Conservation (phyloP, 2,888 invertebrate species). For the Teleiodes luculella region DNA sequence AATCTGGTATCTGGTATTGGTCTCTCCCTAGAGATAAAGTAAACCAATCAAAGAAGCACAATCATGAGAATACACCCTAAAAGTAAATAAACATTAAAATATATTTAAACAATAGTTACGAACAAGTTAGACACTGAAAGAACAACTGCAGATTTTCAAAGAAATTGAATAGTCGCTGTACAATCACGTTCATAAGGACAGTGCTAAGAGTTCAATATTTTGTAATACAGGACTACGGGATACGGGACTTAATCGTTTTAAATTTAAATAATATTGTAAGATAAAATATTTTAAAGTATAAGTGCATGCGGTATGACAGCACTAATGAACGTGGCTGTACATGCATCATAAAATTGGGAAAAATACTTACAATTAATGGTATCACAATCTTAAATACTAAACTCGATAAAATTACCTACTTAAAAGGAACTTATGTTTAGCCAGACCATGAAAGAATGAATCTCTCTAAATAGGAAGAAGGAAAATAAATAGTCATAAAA, state of each 20-base stretch:
- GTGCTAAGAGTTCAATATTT: too few species aligned
- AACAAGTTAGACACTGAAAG: slow-evolving; percentile 47
- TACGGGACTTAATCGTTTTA: too few species aligned
- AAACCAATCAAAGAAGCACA: slow-evolving; percentile 43
- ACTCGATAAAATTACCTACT: slow-evolving; percentile 56
- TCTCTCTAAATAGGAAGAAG: slow-evolving; percentile 46
- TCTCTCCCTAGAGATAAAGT: slow-evolving; percentile 31
- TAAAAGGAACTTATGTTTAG: slow-evolving; percentile 72
- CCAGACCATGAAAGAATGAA: slow-evolving; percentile 60
- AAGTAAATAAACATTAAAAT: slow-evolving; percentile 50
- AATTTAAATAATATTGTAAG: too few species aligned
- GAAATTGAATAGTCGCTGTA: too few species aligned
- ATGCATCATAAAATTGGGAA: slow-evolving; percentile 53
- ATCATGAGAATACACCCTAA: slow-evolving; percentile 36
- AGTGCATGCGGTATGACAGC: too few species aligned
- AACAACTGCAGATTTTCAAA: slow-evolving; percentile 36
- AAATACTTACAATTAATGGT: slow-evolving; percentile 72
- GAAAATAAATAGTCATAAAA: slow-evolving; percentile 42
- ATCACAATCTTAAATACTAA: slow-evolving; percentile 74
- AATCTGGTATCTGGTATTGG: slow-evolving; percentile 25
- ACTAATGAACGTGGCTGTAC: too few species aligned
- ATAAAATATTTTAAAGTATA: too few species aligned
- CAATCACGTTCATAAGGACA: too few species aligned
- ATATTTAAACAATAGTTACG: slow-evolving; percentile 53
- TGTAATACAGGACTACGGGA: too few species aligned